Base-by-base conservation (phyloP, 2,797 vertebrate species). In the Sebastes matsubarae region DNA sequence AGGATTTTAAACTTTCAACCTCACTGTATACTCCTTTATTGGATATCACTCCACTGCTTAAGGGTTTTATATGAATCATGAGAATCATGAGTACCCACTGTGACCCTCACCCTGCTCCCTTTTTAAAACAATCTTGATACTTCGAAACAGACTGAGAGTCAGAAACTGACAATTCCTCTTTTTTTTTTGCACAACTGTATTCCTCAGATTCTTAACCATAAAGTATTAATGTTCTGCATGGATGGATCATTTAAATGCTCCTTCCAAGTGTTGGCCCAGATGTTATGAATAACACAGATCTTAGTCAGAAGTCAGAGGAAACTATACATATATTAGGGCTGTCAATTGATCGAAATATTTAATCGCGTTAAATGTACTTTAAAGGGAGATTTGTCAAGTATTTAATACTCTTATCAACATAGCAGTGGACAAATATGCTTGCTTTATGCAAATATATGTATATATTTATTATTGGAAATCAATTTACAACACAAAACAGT, bases 211-310 rank as follows among this genome's bases (percentile, higher is more conserved):
- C n/a, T 70, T 18, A 65, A 85, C 83, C 78, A 34, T 57, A 69
- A 83, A 94, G 93, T 94, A 89, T 94, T 94, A 92, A 68, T 27
- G 27, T 61, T 60, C 57, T 81, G 77, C 65, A 46, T 57, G 71
- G 12, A 22, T 50, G 42, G 66, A 42, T 46, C 24, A 58, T 75
- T 59, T 29, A 10, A n/a, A 13, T 46, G 24, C 72, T 78, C 24
- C 25, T 68, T 32, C 11, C 16, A 22, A 18, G 46, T 54, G 5
- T 22, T 57, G 9, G 11, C 69, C 57, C 58, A 42, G 32, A 60
- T 68, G 22, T 25, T 61, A 25, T n/a, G 1, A 42, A 42, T 42
- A 42, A 42, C 14, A 42, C 38, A 16, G 38, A 42, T 42, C 6
- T 42, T 16, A 42, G 38, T 42, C 38, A 42, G 38, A 42, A 42